Evolutionary conservation across 2,888 invertebrate species (phyloP), one percentile per base, ranked within the genome.

Genomic region (Automeris io): DNA sequence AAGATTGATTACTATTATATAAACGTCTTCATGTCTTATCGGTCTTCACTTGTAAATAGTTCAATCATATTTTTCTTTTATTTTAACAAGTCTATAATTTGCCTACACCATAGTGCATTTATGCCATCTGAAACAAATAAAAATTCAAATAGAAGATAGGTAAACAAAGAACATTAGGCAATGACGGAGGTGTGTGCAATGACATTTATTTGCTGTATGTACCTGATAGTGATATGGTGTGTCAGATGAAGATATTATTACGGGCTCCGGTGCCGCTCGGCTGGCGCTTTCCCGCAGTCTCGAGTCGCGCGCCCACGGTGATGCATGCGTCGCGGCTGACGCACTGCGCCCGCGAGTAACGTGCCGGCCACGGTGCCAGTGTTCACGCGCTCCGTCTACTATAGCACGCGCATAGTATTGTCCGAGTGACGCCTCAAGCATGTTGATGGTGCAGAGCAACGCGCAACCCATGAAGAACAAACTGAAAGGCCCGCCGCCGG

Each of bases 401-500:
- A 83, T 85, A 83, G 65, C 66, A 58, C 60, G 57, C 59, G 73
- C 83, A 85, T 86, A 85, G 85, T 85, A 78, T 78, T 69, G 74
- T 65, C 66, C 71, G 78, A 81, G 83, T 79, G 83, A 72, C 73
- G 65, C 69, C 61, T 63, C 56, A 68, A 80, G 61, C 61, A 86
- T 86, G 86, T 75, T 86, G 70, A 87, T 88, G 83, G 81, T 88
- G 61, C 85, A 88, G 64, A 88, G 85, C 54, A 89, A 88, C 70
- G 77, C 89, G 50, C 90, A 89, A 54, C 85, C 82, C 47, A 83
- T 83, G 82, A 86, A 86, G 72, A 74, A 67, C 61, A 86, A 85
- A 63, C 60, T 86, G 39, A 83, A 89, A 63, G 91, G 91, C 43
- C 91, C 92, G 49, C 94, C 94, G 52, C 94, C 94, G 57, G 93